Evolutionary conservation across 2,888 invertebrate species (phyloP).

Genomic region (Mellilla xanthometata): DNA sequence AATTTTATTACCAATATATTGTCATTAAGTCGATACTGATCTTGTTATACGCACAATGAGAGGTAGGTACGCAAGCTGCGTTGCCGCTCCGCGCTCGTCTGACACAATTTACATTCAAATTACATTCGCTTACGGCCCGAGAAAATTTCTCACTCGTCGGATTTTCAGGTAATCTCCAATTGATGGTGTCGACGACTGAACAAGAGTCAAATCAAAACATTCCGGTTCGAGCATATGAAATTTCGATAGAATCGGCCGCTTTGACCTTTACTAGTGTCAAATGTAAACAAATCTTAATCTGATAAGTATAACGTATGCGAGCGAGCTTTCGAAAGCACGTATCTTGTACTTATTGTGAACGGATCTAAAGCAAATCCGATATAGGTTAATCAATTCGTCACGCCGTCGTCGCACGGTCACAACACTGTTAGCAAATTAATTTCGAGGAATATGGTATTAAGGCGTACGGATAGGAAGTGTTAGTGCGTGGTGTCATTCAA

Average conservation of each 20-base stretch:
- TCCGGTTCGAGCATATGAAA: conserved; percentile 39
- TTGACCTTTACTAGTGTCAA: conserved; percentile 38
- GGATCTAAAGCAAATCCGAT: conserved; percentile 30
- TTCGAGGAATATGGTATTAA: conserved; percentile 41
- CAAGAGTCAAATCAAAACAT: conserved; percentile 49
- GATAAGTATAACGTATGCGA: conserved; percentile 36
- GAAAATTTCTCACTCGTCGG: conserved; percentile 78
- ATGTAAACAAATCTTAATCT: conserved; percentile 37
- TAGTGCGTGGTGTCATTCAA: conserved; percentile 63
- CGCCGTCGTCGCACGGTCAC: conserved; percentile 38
- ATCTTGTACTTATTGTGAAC: conserved; percentile 27
- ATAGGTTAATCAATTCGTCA: conserved; percentile 43
- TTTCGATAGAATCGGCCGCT: conserved; percentile 36
- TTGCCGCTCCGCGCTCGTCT: conserved; percentile 48
- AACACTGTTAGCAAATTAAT: conserved; percentile 43
- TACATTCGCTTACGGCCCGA: conserved; percentile 72
- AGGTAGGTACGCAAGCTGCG: conserved; percentile 57
- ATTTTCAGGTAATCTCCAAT: conserved; percentile 76
- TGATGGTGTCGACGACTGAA: conserved; percentile 64
- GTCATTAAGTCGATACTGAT: conserved; percentile 83
- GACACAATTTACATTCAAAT: conserved; percentile 81
- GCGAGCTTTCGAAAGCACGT: conserved; percentile 26
- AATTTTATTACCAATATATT: conserved; percentile 83
- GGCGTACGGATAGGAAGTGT: conserved; percentile 53
- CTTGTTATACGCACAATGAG: conserved; percentile 82